Percentiles rank a stretch among this genome's conserved stretches.
These are phyloP conservation scores for Aldrovandia affinis DNA, from an alignment of 2,797 vertebrate species.

Conservation along the genomic window DNA sequence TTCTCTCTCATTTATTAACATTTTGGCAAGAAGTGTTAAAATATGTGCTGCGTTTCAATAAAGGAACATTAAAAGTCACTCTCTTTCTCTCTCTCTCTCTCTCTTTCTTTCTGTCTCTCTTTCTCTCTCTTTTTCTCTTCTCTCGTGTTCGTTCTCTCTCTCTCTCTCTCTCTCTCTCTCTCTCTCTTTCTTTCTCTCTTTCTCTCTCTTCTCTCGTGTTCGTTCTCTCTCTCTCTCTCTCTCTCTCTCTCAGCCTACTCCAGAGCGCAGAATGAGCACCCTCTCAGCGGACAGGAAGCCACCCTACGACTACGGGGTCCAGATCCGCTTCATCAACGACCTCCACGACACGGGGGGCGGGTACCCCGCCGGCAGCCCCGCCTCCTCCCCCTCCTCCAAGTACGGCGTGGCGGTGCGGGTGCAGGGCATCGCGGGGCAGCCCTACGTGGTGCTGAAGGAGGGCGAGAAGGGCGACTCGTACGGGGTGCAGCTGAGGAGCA, in stretches of 20 bases:
- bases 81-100: too few species aligned
- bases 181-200: too few species aligned
- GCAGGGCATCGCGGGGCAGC: conserved; percentile 93
- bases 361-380: conserved; percentile 34
- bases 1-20: too few species aligned
- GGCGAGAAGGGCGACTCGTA: conserved; percentile 89
- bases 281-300: conserved; percentile 77
- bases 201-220: background rate
- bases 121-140: too few species aligned
- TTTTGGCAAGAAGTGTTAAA: too few species aligned
- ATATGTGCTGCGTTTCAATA: too few species aligned
- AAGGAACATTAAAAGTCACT: too few species aligned
- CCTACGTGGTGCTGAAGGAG: conserved; percentile 93
- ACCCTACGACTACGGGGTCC: conserved; percentile 89
- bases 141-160: too few species aligned
- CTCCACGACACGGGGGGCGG: conserved; percentile 75
- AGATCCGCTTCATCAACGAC: conserved; percentile 94
- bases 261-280: conserved; percentile 63
- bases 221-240: background rate
- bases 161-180: too few species aligned
- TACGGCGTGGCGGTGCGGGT: conserved; percentile 92
- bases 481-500: conserved; percentile 87
- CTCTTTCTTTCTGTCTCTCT: too few species aligned
- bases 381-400: conserved; percentile 61
- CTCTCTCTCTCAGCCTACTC: background rate